phyloP scores from a whole-genome alignment of 2,113 vertebrate species.

The Callorhinus ursinus region DNA sequence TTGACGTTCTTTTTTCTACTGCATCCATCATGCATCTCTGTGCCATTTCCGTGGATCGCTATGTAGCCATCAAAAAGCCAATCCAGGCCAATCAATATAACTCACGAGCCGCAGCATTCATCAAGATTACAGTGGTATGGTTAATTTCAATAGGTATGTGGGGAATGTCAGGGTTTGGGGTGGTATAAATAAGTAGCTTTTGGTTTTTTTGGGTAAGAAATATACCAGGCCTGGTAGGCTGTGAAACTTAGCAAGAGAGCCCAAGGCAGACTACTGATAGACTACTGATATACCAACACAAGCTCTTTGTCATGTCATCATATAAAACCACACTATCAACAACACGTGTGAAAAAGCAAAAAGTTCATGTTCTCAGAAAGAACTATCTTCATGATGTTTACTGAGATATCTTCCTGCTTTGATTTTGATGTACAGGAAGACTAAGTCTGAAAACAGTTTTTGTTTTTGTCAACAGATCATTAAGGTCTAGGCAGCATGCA shows the following conservation, averaged over 20 bases:
- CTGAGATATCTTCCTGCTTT: background rate
- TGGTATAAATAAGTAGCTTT: background rate
- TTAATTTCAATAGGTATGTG: slow-evolving; percentile 96
- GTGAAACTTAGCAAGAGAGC: background rate
- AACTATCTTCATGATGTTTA: background rate
- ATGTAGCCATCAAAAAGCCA: slow-evolving; percentile 98
- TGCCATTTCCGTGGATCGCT: slow-evolving; percentile 98
- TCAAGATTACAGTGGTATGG: slow-evolving; percentile 97
- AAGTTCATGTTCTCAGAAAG: background rate
- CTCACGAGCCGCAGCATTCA: slow-evolving; percentile 93
- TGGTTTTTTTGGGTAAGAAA: slow-evolving; percentile 14
- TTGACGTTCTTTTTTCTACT: slow-evolving; percentile 99
- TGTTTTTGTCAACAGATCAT: background rate
- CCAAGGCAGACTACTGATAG: background rate
- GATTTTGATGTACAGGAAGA: background rate
- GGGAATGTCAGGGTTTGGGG: slow-evolving; percentile 9
- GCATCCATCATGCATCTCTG: slow-evolving; percentile 99
- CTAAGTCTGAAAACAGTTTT: background rate
- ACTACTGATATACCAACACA: background rate
- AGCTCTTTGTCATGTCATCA: background rate
- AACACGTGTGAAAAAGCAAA: background rate
- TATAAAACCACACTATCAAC: background rate
- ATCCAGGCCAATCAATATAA: slow-evolving; percentile 98
- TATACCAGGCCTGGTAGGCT: background rate
- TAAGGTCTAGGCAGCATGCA: background rate